These are phyloP conservation scores for Phacellophora camtschatica DNA, from an alignment of 30 jellyfish, hydroid and myxozoan genomes.

Conservation along the genomic window DNA sequence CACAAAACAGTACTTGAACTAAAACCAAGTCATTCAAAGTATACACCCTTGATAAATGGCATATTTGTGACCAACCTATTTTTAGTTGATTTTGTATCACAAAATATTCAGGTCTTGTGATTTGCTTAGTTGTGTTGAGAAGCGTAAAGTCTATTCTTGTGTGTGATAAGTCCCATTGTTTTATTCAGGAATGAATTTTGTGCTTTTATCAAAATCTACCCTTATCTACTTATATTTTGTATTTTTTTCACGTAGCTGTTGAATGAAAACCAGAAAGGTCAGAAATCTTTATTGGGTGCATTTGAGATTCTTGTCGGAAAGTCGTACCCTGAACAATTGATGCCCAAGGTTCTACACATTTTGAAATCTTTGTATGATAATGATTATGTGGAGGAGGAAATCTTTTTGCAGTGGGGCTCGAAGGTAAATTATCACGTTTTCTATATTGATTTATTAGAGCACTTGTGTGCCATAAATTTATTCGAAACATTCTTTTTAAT, in stretches of 20 bases:
- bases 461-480: too few species aligned
- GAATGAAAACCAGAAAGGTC: conserved; percentile 92
- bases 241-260: conserved; percentile 37
- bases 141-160: background rate
- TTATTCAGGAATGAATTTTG: background rate
- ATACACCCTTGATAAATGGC: too few species aligned
- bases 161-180: background rate
- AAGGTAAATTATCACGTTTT: too few species aligned
- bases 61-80: background rate
- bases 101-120: background rate
- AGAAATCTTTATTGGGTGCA: conserved; percentile 92
- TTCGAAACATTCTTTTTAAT: too few species aligned
- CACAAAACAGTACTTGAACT: too few species aligned
- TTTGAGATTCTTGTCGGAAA: conserved; percentile 92
- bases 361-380: conserved; percentile 83
- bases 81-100: background rate
- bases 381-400: conserved; percentile 97
- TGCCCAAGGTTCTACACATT: conserved; percentile 93
- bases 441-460: too few species aligned
- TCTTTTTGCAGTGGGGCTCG: conserved; percentile 93
- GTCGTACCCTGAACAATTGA: conserved; percentile 78
- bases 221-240: background rate
- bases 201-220: background rate
- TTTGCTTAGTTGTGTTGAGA: background rate
- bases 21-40: too few species aligned